A percentile compares a stretch with the other conserved stretches of the same genome.
These are phyloP conservation scores for Paradoxurus hermaphroditus DNA, from an alignment of 2,113 vertebrate genomes.

Conservation along the genomic window DNA sequence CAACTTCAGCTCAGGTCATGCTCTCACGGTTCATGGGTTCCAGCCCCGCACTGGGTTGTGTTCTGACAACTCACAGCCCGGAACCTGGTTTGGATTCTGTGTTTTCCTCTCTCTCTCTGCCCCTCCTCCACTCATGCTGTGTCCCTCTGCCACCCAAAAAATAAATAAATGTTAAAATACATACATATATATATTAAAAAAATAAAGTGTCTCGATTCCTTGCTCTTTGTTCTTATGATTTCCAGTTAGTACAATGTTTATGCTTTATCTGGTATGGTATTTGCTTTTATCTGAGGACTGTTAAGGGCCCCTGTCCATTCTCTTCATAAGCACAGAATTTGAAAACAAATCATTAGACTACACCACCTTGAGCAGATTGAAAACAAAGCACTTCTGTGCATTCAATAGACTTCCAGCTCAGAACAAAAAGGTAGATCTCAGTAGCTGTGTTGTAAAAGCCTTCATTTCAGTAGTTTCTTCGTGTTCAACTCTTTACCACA, in stretches of 20 bases:
- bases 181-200: too few species aligned
- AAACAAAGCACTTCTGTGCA: constrained; percentile 29
- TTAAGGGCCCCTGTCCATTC: neutral
- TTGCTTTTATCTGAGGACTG: neutral
- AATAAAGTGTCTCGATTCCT: neutral
- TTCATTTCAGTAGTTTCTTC: constrained; percentile 20
- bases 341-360: constrained; percentile 39
- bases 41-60: too few species aligned
- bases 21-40: too few species aligned
- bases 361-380: neutral
- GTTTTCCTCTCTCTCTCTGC: too few species aligned
- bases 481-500: neutral
- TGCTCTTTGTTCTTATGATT: neutral
- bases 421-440: constrained; percentile 4
- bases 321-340: neutral
- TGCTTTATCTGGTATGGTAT: neutral
- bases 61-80: too few species aligned
- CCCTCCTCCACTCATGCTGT: too few species aligned
- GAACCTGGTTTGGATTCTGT: too few species aligned
- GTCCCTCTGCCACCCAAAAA: too few species aligned
- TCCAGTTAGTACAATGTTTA: neutral
- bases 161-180: too few species aligned
- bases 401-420: neutral
- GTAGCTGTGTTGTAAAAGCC: neutral
- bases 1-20: too few species aligned